Evolutionary conservation across 1,140 invertebrate species (phyloP), one percentile per base, ranked within the genome.

Genomic region (Cherax quadricarinatus): DNA sequence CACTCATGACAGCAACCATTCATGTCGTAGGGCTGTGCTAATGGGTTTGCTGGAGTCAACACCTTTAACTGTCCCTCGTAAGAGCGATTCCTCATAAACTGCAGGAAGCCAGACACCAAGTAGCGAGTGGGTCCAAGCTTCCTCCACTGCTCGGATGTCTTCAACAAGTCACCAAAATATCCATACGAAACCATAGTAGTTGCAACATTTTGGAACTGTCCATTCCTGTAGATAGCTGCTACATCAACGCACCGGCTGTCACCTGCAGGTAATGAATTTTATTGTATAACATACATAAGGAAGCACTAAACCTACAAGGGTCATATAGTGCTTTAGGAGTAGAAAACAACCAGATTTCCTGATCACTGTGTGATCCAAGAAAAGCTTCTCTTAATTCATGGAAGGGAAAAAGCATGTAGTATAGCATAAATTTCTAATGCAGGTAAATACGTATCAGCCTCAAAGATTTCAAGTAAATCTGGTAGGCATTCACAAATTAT

Each of bases 101-200:
- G 94, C 62, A 93, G 84, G 6, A 94, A 91, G 6, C 94, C 94
- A 10, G 93, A 88, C 4, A 93, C 82, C 60, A 98, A 97, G 94
- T 98, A 98, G 93, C 98, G 95, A 91, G 96, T 96, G n/a, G 98
- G 98, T 62, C 98, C 98, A 97, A 99, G 97, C 97, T 97, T 98
- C 16, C 98, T 95, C 94, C 97, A 97, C 81, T 96, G 96, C 94
- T 98, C 98, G 94, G 97, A 98, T 93, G 98, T 97, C 87, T 96
- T 96, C 2, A 98, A 96, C 49, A 98, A 96, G 95, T 99, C 98
- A 4, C 98, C 98, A 93, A 98, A 96, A 94, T 98, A 98, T 16
- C 98, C 98, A 95, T 98, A 99, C 87, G 97, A 97, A 18, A 98
- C 95, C 86, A 98, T 97, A 92, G 97, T 97, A 14, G 97, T 97